Evolutionary conservation across 2,113 vertebrate species (phyloP).

Genomic region (Pteropus alecto): DNA sequence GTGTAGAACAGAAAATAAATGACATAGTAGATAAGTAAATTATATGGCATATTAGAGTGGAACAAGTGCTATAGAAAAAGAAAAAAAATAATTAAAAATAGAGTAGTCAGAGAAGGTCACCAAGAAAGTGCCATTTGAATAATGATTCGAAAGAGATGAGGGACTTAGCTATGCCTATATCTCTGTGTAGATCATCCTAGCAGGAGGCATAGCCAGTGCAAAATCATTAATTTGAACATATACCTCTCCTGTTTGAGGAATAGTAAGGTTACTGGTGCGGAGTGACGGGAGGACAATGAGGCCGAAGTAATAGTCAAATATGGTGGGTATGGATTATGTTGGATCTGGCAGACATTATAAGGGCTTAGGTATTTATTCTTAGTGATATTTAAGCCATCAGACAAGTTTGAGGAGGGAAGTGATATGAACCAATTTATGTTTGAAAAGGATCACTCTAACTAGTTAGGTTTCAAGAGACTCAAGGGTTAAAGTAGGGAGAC

Average conservation of each 20-base stretch:
- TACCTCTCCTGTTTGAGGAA: not conserved
- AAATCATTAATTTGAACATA: not conserved
- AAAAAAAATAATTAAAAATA: not conserved
- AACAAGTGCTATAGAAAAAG: not conserved
- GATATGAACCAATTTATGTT: not conserved
- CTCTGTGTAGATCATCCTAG: not conserved
- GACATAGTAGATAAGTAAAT: not conserved
- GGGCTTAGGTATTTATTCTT: not conserved
- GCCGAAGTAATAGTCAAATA: not conserved
- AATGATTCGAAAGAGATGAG: not conserved
- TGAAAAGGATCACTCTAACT: not conserved
- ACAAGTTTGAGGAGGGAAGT: not conserved
- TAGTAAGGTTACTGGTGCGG: not conserved
- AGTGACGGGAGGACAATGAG: not conserved
- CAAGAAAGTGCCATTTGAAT: not conserved
- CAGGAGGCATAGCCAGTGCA: not conserved
- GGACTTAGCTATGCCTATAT: not conserved
- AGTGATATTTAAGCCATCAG: not conserved
- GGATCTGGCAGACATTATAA: not conserved
- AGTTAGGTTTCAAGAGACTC: not conserved
- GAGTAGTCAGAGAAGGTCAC: not conserved
- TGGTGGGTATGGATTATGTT: fast-evolving
- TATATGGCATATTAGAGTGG: not conserved
- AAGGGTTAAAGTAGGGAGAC: not conserved
- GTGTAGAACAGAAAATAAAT: not conserved